Conservation (phyloP, 2,888 invertebrate species). For the Cosmia pyralina region DNA sequence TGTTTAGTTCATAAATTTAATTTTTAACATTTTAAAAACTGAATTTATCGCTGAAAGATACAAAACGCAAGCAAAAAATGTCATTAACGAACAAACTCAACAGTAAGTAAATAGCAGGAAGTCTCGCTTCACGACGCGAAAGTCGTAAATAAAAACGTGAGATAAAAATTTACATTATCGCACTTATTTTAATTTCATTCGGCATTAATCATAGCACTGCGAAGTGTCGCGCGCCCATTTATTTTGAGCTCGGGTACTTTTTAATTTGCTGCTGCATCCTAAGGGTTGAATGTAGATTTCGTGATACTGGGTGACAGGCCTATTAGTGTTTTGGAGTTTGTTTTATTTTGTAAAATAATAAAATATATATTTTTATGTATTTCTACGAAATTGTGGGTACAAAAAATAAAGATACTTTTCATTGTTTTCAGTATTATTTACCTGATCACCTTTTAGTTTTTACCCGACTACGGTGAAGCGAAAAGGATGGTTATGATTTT, state of each 20-base stretch:
- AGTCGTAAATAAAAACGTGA: slow-evolving; percentile 83
- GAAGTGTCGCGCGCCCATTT: slow-evolving; percentile 75
- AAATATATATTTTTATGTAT: neutral
- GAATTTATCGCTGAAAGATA: slow-evolving; percentile 17
- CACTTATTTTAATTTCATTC: slow-evolving; percentile 86
- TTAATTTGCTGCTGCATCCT: slow-evolving; percentile 77
- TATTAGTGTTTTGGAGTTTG: slow-evolving; percentile 40
- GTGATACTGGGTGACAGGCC: slow-evolving; percentile 57
- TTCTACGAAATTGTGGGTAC: neutral
- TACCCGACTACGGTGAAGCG: no score
- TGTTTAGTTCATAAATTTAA: neutral
- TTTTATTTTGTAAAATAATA: slow-evolving; percentile 16
- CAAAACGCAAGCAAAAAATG: slow-evolving; percentile 48
- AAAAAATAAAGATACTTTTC: neutral
- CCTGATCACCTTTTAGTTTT: neutral
- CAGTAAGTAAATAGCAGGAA: slow-evolving; percentile 62
- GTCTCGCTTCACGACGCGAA: slow-evolving; percentile 59
- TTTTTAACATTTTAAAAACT: neutral
- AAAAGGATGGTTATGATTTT: no score
- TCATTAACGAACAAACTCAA: slow-evolving; percentile 62
- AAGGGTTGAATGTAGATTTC: slow-evolving; percentile 77
- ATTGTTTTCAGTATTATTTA: neutral
- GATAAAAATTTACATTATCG: slow-evolving; percentile 87
- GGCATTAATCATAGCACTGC: slow-evolving; percentile 85
- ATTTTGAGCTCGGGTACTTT: slow-evolving; percentile 72